phyloP scores from a whole-genome alignment of 2,888 invertebrate genomes.

The Carterocephalus palaemon region DNA sequence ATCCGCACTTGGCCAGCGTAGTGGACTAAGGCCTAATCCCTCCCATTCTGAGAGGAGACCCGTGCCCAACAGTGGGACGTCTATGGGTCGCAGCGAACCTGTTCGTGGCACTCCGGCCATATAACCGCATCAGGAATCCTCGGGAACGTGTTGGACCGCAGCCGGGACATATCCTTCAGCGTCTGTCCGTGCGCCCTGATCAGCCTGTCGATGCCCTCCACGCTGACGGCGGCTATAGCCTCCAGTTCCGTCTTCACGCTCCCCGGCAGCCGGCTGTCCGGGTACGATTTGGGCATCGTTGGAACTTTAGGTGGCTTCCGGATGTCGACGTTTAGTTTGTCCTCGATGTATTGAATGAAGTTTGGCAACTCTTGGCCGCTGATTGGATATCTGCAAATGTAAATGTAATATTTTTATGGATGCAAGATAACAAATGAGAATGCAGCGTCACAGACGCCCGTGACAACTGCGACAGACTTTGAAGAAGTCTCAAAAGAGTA shows the following conservation, averaged over 20 bases:
- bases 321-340: constrained; percentile 84
- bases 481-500: background rate
- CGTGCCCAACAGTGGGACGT: too few relatives aligned
- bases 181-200: constrained; percentile 96
- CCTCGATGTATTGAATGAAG: constrained; percentile 88
- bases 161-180: constrained; percentile 89
- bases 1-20: too few relatives aligned
- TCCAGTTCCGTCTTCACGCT: constrained; percentile 79
- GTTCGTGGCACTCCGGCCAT: constrained; percentile 94
- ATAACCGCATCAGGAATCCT: constrained; percentile 96
- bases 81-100: too few relatives aligned
- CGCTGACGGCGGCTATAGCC: constrained; percentile 60
- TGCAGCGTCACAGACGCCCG: too few relatives aligned
- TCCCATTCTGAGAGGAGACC: too few relatives aligned
- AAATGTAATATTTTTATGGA: background rate
- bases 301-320: constrained; percentile 61
- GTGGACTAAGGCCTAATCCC: too few relatives aligned
- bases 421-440: too few relatives aligned
- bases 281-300: constrained; percentile 80
- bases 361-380: constrained; percentile 85
- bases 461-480: too few relatives aligned
- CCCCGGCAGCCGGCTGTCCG: constrained; percentile 81
- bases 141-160: constrained; percentile 85
- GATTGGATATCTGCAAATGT: constrained; percentile 83
- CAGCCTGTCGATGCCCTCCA: constrained; percentile 89